Evolutionary conservation across 2,888 invertebrate species (phyloP), one percentile per base, ranked within the genome.

Genomic region (Rhynchonema sp.): DNA sequence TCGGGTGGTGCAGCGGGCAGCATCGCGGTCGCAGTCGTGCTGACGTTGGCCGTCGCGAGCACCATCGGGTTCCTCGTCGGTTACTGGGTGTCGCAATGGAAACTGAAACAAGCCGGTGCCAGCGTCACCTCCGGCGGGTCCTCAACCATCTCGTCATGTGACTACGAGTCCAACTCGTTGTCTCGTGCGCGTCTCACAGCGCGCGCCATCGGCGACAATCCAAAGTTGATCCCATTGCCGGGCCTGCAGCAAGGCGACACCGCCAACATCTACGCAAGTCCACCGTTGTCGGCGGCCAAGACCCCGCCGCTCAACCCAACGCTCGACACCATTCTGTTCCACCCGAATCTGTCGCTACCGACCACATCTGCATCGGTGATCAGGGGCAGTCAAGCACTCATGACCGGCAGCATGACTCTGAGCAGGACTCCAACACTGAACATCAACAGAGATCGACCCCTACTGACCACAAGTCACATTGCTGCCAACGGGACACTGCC

Each of bases 11-110:
- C 38, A 38, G 38, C 9, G 9, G 38, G 38, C 38, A 38, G 38
- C 49, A 59, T 62, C 56, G 62, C 62, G 22, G n/a, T 61, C 23
- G 62, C 62, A 3, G 56, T 62, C n/a, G 27, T 62, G 13, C 17
- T 55, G n/a, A 62, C 62, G 25, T 17, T 62, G 46, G 55, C 58
- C 17, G 6, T 57, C 9, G 60, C 60, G 6, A 26, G 58, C 2
- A 26, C 29, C 1, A 2, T 61, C 26, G 60, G 62, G 3, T 61
- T 62, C 53, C 22, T 57, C 1, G 20, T 57, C 55, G 62, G 62
- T 9, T 62, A 62, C 38, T 57, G 62, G 2, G 23, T 62, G 26
- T 49, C 62, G 17, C 53, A 22, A 13, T 58, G 56, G 52, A 25
- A 27, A 22, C 17, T n/a, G 52, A 25, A 28, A 25, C 26, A 49